A percentile compares a stretch with the other conserved stretches of the same genome.
Conservation (phyloP, 2,797 vertebrate genomes). For the Anguilla marmorata region DNA sequence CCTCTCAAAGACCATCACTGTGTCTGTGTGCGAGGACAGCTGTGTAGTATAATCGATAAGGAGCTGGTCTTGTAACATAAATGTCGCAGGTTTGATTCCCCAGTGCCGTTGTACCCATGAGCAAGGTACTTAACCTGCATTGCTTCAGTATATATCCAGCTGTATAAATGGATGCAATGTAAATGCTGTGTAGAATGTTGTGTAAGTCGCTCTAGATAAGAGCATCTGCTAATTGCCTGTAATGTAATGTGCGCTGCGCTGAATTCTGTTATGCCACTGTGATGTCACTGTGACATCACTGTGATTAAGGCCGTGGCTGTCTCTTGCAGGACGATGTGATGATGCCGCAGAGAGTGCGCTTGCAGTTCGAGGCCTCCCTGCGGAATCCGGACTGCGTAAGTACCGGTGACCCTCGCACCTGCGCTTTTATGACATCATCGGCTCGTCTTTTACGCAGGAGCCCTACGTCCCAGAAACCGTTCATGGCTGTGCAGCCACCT, state of each 20-base stretch:
- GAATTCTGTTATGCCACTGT: background rate
- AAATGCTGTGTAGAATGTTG: no score
- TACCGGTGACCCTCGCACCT: slow-evolving; percentile 29
- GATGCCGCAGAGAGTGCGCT: slow-evolving; percentile 85
- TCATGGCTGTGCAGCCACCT: background rate
- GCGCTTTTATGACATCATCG: background rate
- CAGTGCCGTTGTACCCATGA: no score
- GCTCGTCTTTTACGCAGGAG: background rate
- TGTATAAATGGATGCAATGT: no score
- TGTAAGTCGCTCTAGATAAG: no score
- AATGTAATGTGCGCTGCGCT: no score
- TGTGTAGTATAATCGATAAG: no score
- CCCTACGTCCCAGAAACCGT: background rate
- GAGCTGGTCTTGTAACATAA: no score
- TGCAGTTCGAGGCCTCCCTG: slow-evolving; percentile 78
- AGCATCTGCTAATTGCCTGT: no score
- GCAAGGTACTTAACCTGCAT: no score
- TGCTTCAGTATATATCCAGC: no score
- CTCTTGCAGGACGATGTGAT: slow-evolving; percentile 88
- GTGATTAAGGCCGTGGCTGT: slow-evolving; percentile 13
- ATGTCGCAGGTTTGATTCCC: no score
- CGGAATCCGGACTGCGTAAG: slow-evolving; percentile 80
- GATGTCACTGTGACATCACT: slow-evolving; percentile 18
- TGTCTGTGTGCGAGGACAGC: background rate
- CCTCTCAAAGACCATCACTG: background rate